Conservation (phyloP, 1,140 invertebrate species). For the Pseudomyrmex pallidus region DNA sequence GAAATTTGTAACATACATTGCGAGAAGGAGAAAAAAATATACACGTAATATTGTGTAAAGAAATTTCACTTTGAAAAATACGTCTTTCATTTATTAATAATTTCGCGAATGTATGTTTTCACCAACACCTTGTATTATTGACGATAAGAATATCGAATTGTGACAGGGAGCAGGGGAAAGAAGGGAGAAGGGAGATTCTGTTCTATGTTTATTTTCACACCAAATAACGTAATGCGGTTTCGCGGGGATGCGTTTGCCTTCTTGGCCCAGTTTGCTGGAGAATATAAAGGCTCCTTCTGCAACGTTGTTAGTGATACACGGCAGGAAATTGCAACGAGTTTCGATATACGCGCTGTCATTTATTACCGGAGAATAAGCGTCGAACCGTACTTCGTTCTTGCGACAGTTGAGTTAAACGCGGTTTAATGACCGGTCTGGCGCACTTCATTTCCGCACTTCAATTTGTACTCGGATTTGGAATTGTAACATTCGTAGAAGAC, state of each 20-base stretch:
- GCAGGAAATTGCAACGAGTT: conserved; percentile 68
- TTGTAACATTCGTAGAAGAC: background rate
- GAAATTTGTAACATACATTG: no score
- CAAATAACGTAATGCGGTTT: conserved; percentile 56
- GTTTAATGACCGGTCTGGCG: conserved; percentile 40
- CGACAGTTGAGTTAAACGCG: conserved; percentile 30
- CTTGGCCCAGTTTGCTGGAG: conserved; percentile 40
- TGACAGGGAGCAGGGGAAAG: conserved; percentile 1
- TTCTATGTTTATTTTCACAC: conserved; percentile 30
- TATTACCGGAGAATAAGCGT: conserved; percentile 29
- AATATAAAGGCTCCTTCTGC: conserved; percentile 57
- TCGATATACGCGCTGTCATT: conserved; percentile 58
- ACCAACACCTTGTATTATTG: background rate
- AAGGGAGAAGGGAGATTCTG: background rate
- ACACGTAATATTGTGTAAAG: no score
- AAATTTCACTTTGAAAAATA: no score
- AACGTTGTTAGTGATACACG: conserved; percentile 54
- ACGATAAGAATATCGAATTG: conserved; percentile 43
- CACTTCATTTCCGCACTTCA: conserved; percentile 44
- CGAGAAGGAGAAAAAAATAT: background rate
- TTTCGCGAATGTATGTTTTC: background rate
- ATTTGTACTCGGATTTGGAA: conserved; percentile 5
- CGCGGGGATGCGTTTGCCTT: conserved; percentile 40
- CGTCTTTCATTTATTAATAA: no score
- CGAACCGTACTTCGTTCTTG: conserved; percentile 13